Evolutionary conservation across 2,888 invertebrate genomes (phyloP).

Genomic region (Plutella xylostella): DNA sequence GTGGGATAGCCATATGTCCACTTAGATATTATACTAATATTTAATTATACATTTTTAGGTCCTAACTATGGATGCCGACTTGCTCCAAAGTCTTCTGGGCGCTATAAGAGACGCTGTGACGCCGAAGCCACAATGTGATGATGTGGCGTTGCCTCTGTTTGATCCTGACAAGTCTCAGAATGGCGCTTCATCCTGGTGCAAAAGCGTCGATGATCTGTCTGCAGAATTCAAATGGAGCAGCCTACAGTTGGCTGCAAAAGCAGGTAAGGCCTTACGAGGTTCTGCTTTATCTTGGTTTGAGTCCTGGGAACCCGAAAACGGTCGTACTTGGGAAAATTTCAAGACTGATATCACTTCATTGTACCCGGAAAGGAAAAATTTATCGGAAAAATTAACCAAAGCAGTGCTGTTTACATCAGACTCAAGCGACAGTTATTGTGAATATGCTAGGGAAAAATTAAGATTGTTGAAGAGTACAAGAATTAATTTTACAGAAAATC

Average conservation of each 20-base stretch:
- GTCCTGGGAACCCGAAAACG: not conserved
- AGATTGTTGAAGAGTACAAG: not conserved
- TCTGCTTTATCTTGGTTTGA: not conserved
- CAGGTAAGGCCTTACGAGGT: not conserved
- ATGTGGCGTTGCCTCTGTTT: not conserved
- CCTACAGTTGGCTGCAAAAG: not conserved
- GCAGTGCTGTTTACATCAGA: not conserved
- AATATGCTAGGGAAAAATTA: not conserved
- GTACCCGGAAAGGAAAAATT: no score
- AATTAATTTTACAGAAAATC: not conserved
- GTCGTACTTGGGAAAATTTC: no score
- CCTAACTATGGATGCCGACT: no score
- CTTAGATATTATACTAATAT: no score
- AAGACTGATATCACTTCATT: no score
- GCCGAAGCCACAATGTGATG: not conserved
- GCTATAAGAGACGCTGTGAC: not conserved
- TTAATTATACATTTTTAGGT: no score
- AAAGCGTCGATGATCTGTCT: not conserved
- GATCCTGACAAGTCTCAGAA: not conserved
- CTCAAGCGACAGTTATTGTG: not conserved
- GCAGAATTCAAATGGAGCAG: not conserved
- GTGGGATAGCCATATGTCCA: no score
- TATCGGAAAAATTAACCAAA: not conserved
- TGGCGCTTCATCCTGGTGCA: not conserved
- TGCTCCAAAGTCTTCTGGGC: no score